phyloP scores from a whole-genome alignment of 2,113 vertebrate species.

The Oceanites oceanicus region DNA sequence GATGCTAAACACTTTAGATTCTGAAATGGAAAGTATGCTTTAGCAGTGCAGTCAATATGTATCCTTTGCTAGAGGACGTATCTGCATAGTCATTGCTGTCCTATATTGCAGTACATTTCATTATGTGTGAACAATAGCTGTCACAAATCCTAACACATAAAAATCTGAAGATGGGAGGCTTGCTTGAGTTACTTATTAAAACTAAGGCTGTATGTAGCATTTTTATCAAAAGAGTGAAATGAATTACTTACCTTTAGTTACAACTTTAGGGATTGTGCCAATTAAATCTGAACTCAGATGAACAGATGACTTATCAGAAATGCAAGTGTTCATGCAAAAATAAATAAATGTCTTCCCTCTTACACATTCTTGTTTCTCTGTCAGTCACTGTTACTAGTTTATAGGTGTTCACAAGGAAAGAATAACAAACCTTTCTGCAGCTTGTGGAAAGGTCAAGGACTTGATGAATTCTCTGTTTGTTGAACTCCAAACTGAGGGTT shows the following conservation, averaged over 20 bases:
- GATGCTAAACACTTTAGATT: neutral
- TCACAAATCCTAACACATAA: neutral
- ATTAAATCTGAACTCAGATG: neutral
- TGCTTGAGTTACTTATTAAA: neutral
- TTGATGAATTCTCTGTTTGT: neutral
- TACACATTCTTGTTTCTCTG: neutral
- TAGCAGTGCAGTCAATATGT: neutral
- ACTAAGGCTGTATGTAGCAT: neutral
- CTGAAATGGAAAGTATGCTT: neutral
- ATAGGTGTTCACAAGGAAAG: neutral
- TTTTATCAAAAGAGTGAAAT: neutral
- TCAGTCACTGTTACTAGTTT: neutral
- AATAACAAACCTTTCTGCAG: neutral
- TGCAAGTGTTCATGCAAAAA: neutral
- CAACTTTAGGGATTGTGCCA: neutral
- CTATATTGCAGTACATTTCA: neutral
- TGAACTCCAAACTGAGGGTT: neutral
- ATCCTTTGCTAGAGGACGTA: neutral
- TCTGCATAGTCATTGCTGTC: neutral
- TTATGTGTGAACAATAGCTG: neutral
- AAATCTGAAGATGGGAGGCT: neutral
- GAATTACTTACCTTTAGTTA: neutral
- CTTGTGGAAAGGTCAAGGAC: neutral
- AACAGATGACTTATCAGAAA: neutral
- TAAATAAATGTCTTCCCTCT: neutral